Evolutionary conservation across 2,113 vertebrate species (phyloP).

Genomic region (Uria aalge): DNA sequence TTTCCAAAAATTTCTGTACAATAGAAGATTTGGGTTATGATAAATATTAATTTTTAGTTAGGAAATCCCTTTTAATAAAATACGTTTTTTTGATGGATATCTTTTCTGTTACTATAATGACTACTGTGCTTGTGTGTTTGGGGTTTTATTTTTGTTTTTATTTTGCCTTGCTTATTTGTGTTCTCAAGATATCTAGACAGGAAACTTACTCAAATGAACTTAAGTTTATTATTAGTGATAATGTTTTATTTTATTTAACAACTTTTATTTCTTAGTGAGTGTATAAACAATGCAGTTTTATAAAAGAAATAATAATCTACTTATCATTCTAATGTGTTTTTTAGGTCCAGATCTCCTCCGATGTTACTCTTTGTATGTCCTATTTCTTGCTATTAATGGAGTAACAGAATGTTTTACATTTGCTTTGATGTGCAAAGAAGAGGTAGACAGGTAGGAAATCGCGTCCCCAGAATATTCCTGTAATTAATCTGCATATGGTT

Average conservation of each 20-base stretch:
- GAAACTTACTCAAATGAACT: not conserved
- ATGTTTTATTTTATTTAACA: too few relatives aligned
- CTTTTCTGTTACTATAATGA: not conserved
- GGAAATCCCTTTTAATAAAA: not conserved
- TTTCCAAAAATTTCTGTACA: not conserved
- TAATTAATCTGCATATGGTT: not conserved
- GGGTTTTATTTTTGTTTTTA: not conserved
- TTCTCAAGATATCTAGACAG: not conserved
- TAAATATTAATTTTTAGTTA: not conserved
- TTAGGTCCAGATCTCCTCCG: slow-evolving; percentile 87
- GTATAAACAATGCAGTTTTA: not conserved
- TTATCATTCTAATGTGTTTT: not conserved
- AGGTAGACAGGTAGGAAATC: slow-evolving; percentile 88
- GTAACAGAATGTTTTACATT: slow-evolving; percentile 94
- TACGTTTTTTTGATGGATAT: not conserved
- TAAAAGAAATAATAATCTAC: not conserved
- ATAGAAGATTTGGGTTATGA: not conserved
- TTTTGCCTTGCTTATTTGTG: not conserved
- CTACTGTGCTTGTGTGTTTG: not conserved
- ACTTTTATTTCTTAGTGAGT: not conserved
- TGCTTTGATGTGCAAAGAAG: slow-evolving; percentile 93
- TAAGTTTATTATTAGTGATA: not conserved
- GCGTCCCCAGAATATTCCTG: not conserved
- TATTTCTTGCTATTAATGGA: slow-evolving; percentile 92
- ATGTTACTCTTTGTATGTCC: slow-evolving; percentile 89